Evolutionary conservation across 1,140 invertebrate species (phyloP).

Genomic region (Lordiphosa stackelbergi): DNA sequence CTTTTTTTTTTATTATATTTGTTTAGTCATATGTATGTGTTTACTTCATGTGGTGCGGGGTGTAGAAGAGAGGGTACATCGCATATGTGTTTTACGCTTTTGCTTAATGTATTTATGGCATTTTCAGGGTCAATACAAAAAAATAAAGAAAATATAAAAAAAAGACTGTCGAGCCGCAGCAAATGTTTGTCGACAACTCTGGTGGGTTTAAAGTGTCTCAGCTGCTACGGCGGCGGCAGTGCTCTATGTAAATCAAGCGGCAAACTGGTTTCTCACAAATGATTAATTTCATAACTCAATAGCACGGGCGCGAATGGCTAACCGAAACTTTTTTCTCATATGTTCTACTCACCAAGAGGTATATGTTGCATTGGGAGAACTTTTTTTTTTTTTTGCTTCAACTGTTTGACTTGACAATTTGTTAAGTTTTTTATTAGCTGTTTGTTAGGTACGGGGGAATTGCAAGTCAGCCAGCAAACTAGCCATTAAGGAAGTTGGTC

Average conservation of each 20-base stretch:
- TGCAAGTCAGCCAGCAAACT: conserved; percentile 10
- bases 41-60: conserved; percentile 5
- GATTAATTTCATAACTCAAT: conserved; percentile 73
- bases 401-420: conserved; percentile 8
- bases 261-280: conserved; percentile 58
- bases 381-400: conserved; percentile 1
- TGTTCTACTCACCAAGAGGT: conserved; percentile 9
- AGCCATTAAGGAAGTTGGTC: conserved; percentile 37
- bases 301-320: conserved; percentile 33
- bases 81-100: conserved; percentile 57
- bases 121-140: conserved; percentile 63
- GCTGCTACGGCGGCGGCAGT: conserved; percentile 16
- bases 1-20: conserved; percentile 43
- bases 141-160: conserved; percentile 24
- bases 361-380: conserved; percentile 1
- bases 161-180: conserved; percentile 48
- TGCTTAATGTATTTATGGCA: conserved; percentile 74
- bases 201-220: conserved; percentile 70
- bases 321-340: conserved; percentile 51
- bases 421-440: conserved; percentile 7
- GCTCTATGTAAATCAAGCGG: conserved; percentile 66
- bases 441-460: conserved; percentile 8
- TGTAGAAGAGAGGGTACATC: conserved; percentile 6
- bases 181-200: conserved; percentile 63
- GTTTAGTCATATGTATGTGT: conserved; percentile 18